Conservation (phyloP, 2,797 vertebrate species). For the Apogon hyalosoma region DNA sequence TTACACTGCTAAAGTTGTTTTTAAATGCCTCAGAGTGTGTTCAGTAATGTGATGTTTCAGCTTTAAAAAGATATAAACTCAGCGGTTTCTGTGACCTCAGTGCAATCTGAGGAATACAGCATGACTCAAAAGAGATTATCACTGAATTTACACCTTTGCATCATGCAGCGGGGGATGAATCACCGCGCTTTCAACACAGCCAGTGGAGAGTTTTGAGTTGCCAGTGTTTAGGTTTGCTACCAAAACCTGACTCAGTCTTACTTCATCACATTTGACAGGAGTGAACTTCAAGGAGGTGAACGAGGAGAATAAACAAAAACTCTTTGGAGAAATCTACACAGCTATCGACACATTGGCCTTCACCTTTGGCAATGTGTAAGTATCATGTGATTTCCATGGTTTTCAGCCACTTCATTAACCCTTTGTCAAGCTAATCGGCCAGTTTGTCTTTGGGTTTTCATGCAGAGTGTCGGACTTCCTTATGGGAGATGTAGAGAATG, state of each 20-base stretch:
- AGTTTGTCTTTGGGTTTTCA: slow-evolving; percentile 38
- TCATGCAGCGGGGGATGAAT: slow-evolving; percentile 65
- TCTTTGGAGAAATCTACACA: slow-evolving; percentile 92
- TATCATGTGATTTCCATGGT: slow-evolving; percentile 71
- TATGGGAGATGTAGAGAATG: slow-evolving; percentile 99
- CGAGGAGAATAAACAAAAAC: slow-evolving; percentile 92
- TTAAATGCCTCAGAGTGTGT: slow-evolving; percentile 41
- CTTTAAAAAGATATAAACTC: slow-evolving; percentile 17
- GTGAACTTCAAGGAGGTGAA: slow-evolving; percentile 98
- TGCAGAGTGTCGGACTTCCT: slow-evolving; percentile 98
- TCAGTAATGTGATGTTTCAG: background rate
- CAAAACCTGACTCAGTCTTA: slow-evolving; percentile 24
- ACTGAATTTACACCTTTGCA: slow-evolving; percentile 17
- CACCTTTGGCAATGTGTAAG: slow-evolving; percentile 99
- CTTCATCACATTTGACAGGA: slow-evolving; percentile 77
- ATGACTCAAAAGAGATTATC: slow-evolving; percentile 44
- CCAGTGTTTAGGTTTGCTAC: slow-evolving; percentile 19
- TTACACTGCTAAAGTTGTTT: slow-evolving; percentile 64
- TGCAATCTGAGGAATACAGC: slow-evolving; percentile 23
- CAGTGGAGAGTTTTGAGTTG: slow-evolving; percentile 38
- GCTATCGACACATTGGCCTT: slow-evolving; percentile 97
- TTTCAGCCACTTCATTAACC: background rate
- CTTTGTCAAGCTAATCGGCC: background rate
- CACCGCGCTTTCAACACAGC: slow-evolving; percentile 35
- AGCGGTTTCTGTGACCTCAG: background rate